A percentile compares a stretch with the other conserved stretches of the same genome.
These are phyloP conservation scores for Nannoperca australis DNA, from an alignment of 2,797 vertebrate species.

Conservation along the genomic window DNA sequence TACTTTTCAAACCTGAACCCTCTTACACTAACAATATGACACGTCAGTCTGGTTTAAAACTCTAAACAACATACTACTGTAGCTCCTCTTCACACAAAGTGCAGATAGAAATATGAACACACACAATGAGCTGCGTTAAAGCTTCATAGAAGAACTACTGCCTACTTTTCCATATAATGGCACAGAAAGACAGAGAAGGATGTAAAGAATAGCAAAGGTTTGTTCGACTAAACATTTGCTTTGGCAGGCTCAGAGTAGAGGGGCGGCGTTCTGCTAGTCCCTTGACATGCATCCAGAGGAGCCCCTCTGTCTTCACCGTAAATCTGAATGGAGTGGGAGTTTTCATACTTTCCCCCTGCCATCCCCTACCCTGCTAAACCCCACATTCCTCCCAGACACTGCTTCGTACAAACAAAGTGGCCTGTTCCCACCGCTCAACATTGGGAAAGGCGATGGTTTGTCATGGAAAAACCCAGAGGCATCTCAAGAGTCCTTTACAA, in stretches of 20 bases:
- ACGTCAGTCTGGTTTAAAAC: slow-evolving; percentile 4
- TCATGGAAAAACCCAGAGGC: slow-evolving; percentile 81
- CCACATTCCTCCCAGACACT: slow-evolving; percentile 82
- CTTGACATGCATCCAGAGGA: slow-evolving; percentile 78
- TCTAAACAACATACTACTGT: neutral
- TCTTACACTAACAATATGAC: neutral
- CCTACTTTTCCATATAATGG: slow-evolving; percentile 62
- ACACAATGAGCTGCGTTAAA: slow-evolving; percentile 3
- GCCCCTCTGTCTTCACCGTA: slow-evolving; percentile 79
- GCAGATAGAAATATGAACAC: slow-evolving; percentile 34
- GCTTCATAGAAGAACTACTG: slow-evolving; percentile 33
- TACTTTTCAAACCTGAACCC: neutral
- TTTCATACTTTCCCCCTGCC: slow-evolving; percentile 71
- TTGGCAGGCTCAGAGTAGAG: slow-evolving; percentile 74
- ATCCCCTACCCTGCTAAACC: slow-evolving; percentile 72
- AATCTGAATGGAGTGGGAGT: slow-evolving; percentile 83
- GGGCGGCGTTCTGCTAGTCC: slow-evolving; percentile 69
- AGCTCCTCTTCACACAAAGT: slow-evolving; percentile 24
- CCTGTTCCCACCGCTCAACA: slow-evolving; percentile 78
- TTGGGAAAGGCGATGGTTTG: slow-evolving; percentile 81
- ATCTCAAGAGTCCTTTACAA: slow-evolving; percentile 78
- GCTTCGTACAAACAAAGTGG: slow-evolving; percentile 82
- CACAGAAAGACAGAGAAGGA: slow-evolving; percentile 59
- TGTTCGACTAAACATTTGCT: slow-evolving; percentile 80
- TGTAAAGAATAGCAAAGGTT: slow-evolving; percentile 68